Percentiles rank a stretch among this genome's conserved stretches.
These are phyloP conservation scores for Sylvia borin DNA, from an alignment of 2,797 vertebrate genomes.

Conservation along the genomic window DNA sequence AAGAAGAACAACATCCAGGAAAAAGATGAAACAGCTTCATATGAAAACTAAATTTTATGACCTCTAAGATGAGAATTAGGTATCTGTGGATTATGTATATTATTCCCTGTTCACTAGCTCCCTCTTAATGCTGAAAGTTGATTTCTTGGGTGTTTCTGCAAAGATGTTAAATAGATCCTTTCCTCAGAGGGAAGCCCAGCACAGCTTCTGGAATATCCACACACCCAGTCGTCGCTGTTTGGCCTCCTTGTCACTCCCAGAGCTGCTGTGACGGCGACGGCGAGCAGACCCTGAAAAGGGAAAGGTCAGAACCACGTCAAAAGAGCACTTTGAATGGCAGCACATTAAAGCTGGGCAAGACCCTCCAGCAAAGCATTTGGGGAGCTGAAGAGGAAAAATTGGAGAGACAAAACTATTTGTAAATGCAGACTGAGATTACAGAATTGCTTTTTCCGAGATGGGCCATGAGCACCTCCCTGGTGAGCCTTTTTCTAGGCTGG, in stretches of 20 bases:
- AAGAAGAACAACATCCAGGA: background rate
- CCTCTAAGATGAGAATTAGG: background rate
- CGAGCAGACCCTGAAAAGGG: background rate
- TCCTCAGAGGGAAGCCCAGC: background rate
- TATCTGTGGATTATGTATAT: background rate
- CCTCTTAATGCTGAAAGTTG: background rate
- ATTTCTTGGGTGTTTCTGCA: background rate
- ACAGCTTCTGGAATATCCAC: background rate
- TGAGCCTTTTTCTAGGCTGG: background rate
- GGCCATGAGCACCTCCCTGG: background rate
- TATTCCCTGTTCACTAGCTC: background rate
- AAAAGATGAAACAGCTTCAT: background rate
- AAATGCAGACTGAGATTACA: background rate
- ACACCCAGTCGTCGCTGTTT: constrained; percentile 34
- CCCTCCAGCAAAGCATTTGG: background rate
- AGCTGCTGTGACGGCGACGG: background rate
- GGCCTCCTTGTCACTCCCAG: background rate
- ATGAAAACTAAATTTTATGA: background rate
- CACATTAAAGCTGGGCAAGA: background rate
- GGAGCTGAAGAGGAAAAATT: background rate
- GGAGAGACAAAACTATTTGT: background rate
- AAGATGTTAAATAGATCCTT: background rate
- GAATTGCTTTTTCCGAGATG: background rate
- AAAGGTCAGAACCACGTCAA: background rate
- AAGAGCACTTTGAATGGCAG: background rate